A percentile compares a stretch with the other conserved stretches of the same genome.
Evolutionary conservation across 2,888 invertebrate species (phyloP).

Genomic region (Trichogramma dendrolimi): DNA sequence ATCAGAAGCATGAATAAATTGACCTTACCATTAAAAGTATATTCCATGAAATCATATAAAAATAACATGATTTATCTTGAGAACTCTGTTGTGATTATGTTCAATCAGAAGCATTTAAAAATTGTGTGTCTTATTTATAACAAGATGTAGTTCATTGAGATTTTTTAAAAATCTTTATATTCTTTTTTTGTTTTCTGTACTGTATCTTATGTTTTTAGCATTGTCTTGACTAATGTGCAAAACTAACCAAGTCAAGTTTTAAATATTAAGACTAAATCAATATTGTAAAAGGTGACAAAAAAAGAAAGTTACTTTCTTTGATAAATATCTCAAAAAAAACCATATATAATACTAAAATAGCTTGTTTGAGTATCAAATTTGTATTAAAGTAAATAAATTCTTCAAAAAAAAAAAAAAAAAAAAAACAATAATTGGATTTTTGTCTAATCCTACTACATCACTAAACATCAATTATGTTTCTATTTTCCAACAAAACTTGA

Average conservation of each 20-base stretch:
- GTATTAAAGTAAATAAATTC: constrained; percentile 50
- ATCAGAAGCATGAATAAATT: too few relatives aligned
- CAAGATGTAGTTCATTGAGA: too few relatives aligned
- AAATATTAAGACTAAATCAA: constrained; percentile 15
- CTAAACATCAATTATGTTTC: not conserved
- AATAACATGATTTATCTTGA: too few relatives aligned
- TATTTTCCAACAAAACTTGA: not conserved
- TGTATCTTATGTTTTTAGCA: constrained; percentile 26
- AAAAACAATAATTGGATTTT: not conserved
- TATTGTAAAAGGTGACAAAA: constrained; percentile 31
- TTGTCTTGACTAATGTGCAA: constrained; percentile 23
- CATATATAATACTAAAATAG: constrained; percentile 34
- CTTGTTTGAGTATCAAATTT: constrained; percentile 50
- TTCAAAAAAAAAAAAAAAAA: constrained; percentile 27
- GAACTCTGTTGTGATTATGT: too few relatives aligned
- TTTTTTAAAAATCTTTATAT: not conserved
- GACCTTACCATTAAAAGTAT: too few relatives aligned
- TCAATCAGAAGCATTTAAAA: too few relatives aligned
- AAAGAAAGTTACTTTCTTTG: constrained; percentile 37
- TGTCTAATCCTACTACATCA: constrained; percentile 4
- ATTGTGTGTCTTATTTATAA: too few relatives aligned
- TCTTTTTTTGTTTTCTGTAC: constrained; percentile 28
- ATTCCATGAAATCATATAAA: too few relatives aligned
- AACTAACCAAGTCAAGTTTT: constrained; percentile 22
- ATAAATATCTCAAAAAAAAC: too few relatives aligned